A percentile compares a stretch with the other conserved stretches of the same genome.
phyloP scores from a whole-genome alignment of 2,888 invertebrate species.

The Fissipunctia ypsillon region DNA sequence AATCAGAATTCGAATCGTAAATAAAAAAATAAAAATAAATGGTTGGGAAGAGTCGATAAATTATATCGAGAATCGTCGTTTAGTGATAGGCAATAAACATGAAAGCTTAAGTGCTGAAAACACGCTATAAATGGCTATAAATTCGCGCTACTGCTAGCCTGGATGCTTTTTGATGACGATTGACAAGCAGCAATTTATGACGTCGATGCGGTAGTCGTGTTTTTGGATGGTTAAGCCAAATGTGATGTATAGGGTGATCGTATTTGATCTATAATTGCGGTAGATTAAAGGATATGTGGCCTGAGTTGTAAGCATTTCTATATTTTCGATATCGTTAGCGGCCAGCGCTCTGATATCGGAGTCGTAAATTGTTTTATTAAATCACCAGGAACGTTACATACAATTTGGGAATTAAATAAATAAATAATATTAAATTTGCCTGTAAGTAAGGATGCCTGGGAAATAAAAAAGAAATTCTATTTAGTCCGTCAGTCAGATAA shows the following conservation, averaged over 20 bases:
- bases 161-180: conserved; percentile 59
- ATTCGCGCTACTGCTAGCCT: conserved; percentile 50
- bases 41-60: conserved; percentile 61
- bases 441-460: too few species aligned
- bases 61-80: conserved; percentile 65
- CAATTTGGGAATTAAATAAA: not conserved
- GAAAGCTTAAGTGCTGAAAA: conserved; percentile 53
- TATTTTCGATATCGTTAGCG: not conserved
- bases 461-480: too few species aligned
- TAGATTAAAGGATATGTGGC: not conserved
- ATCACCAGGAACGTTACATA: not conserved
- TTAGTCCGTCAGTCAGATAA: too few species aligned
- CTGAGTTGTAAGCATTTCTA: not conserved
- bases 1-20: conserved; percentile 60
- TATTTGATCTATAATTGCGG: not conserved
- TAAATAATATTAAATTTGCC: too few species aligned
- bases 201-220: conserved; percentile 1
- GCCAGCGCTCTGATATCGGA: too few species aligned
- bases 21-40: conserved; percentile 61
- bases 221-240: conserved; percentile 9
- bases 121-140: conserved; percentile 62
- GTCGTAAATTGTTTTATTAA: not conserved
- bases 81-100: conserved; percentile 61
- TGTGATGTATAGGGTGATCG: conserved; percentile 11
- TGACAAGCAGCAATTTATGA: conserved; percentile 56